Evolutionary conservation across 2,888 invertebrate species (phyloP), one percentile per base, ranked within the genome.

Genomic region (Amblyjoppa proteus): DNA sequence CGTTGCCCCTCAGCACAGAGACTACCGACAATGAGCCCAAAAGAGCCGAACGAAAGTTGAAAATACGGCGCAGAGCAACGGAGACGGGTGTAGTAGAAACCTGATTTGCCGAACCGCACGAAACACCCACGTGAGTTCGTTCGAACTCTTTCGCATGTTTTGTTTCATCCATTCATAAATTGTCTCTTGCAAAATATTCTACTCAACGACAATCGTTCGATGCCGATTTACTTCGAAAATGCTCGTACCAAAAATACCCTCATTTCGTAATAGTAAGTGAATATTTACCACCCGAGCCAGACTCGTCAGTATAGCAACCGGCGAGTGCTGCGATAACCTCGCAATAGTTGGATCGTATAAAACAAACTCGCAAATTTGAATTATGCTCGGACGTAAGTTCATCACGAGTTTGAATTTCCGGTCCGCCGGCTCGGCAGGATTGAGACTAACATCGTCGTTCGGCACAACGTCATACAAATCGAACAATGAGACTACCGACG

Each of bases 321-420:
- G 58, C 58, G 28, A 58, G 28, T 58, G 68, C 20, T 20, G 51
- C 51, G 11, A 51, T 81, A 84, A 77, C 81, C 77, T 74, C 58
- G 58, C 25, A 28, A 58, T 25, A 25, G 45, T 49, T 49, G 16
- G 16, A 16, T 49, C 16, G 45, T 16, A 49, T 16, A 49, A 3
- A 49, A 45, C 64, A 80, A 71, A 69, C 13, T 66, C 11, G 0
- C 7, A 45, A 69, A 25, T 25, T 5, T n/a, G 4, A 58, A 80
- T 3, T 38, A 77, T 85, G 84, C 53, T 85, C 64, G 45, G 69
- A 25, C 78, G 53, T 11, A 74, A 25, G 66, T 20, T 58, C 4
- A 11, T 58, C n/a, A 58, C 6, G 28, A 25, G 58, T 28, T 28
- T 53, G 31, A 41, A 64, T 84, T 5, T 25, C 28, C 58, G 45